These are phyloP conservation scores for Hydrocynus forskahlii DNA, from an alignment of 2,797 vertebrate genomes.

Conservation along the genomic window DNA sequence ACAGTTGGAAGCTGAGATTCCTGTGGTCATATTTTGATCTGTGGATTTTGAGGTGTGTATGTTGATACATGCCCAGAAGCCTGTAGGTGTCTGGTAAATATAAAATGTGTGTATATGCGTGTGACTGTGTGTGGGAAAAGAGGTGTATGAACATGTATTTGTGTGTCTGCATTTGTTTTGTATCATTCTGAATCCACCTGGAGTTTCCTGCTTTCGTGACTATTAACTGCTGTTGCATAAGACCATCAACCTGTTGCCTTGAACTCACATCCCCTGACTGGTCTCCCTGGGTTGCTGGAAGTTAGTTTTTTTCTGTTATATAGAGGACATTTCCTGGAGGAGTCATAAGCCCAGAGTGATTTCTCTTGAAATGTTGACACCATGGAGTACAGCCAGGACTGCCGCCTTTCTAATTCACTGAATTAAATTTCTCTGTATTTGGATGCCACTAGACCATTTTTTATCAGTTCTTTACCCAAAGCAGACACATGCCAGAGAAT, in stretches of 20 bases:
- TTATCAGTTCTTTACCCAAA: background rate
- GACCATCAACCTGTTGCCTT: constrained; percentile 28
- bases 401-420: background rate
- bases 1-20: too few species aligned
- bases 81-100: too few species aligned
- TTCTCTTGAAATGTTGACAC: constrained; percentile 20
- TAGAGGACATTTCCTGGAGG: background rate
- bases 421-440: background rate
- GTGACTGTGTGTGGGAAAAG: background rate
- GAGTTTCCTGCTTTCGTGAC: constrained; percentile 20
- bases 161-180: background rate
- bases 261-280: constrained; percentile 12
- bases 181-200: constrained; percentile 7
- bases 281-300: background rate
- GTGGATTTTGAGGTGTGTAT: too few species aligned
- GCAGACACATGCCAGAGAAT: constrained; percentile 26
- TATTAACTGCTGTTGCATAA: background rate
- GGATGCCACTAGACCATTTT: background rate
- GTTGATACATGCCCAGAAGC: too few species aligned
- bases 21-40: too few species aligned
- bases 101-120: background rate
- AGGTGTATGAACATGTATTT: background rate
- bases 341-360: background rate
- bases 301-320: background rate
- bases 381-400: background rate